These are phyloP conservation scores for Calephelis perditalis DNA, from an alignment of 2,888 invertebrate species.

Conservation along the genomic window DNA sequence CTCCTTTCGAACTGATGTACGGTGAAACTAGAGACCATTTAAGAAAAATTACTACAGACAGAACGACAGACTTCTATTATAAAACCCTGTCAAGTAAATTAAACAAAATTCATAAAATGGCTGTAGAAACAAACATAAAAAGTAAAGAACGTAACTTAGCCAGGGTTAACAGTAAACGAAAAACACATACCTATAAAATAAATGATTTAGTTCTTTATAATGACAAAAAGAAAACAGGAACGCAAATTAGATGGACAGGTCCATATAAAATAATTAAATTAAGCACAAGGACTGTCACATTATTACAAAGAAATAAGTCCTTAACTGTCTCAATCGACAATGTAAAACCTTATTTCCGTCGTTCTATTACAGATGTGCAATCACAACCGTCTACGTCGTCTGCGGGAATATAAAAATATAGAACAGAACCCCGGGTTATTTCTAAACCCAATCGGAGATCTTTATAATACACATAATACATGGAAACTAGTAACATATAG, in stretches of 20 bases:
- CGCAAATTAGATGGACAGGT: constrained; percentile 3
- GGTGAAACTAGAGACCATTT: constrained; percentile 13
- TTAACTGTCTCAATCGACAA: constrained; percentile 5
- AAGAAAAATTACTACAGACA: constrained; percentile 9
- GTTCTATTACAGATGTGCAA: constrained; percentile 6
- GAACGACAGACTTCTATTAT: constrained; percentile 2
- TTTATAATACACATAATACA: constrained; percentile 3
- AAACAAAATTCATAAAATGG: constrained; percentile 5
- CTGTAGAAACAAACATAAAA: constrained; percentile 11
- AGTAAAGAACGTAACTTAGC: constrained; percentile 12
- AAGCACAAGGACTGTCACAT: constrained; percentile 2
- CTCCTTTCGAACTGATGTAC: constrained; percentile 14
- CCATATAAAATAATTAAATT: constrained; percentile 11
- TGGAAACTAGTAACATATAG: constrained; percentile 6
- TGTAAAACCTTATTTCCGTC: constrained; percentile 12
- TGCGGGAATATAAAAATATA: neutral
- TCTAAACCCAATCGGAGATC: neutral
- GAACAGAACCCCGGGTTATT: constrained; percentile 2
- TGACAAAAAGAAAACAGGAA: constrained; percentile 11
- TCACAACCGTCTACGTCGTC: constrained; percentile 5
- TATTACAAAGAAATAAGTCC: constrained; percentile 2
- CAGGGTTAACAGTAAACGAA: constrained; percentile 16
- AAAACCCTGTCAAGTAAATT: neutral
- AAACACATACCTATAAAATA: constrained; percentile 13
- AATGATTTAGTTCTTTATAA: constrained; percentile 13